These are phyloP conservation scores for human (Homo sapiens) DNA, from an alignment of 2,113 vertebrate genomes.

Conservation along the genomic window GRCh38 chr6:130996001-130996500, in stretches of 20 bases:
- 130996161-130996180: slow-evolving; percentile 26
- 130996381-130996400: neutral
- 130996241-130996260: slow-evolving; percentile 7
- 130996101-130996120: neutral
- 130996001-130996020: slow-evolving; percentile 18
- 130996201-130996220: slow-evolving; percentile 45
- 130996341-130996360: neutral
- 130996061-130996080: neutral
- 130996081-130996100: neutral
- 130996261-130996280: slow-evolving; percentile 22
- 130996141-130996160: neutral
- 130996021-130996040: neutral
- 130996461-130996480: neutral
- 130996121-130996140: neutral
- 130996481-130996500: slow-evolving; percentile 45
- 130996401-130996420: neutral
- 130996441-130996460: slow-evolving; percentile 1
- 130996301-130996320: slow-evolving; percentile 11
- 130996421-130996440: slow-evolving; percentile 40
- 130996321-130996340: slow-evolving; percentile 25
- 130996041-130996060: neutral
- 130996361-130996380: slow-evolving; percentile 5
- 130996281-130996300: slow-evolving; percentile 37
- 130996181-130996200: slow-evolving; percentile 48
- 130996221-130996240: slow-evolving; percentile 55